phyloP scores from a whole-genome alignment of 35 echinoderm and acorn worm species.

The Chiridota heheva region DNA sequence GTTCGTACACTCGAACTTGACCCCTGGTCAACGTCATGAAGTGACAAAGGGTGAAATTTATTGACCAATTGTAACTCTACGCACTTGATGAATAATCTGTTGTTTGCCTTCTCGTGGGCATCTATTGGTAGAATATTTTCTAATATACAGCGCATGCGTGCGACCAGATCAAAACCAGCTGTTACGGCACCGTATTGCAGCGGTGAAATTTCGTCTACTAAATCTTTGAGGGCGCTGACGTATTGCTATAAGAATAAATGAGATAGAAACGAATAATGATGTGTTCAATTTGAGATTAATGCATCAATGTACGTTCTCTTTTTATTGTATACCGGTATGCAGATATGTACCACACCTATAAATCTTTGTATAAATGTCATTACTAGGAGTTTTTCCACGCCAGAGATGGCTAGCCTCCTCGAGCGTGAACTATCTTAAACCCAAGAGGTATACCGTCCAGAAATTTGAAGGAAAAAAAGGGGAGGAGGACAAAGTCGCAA shows the following conservation, averaged over 20 bases:
- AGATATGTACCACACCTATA: too few relatives aligned
- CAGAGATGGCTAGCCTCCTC: too few relatives aligned
- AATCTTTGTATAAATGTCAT: too few relatives aligned
- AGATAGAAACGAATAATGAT: too few relatives aligned
- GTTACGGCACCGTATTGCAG: slow-evolving; percentile 71
- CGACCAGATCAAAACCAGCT: slow-evolving; percentile 65
- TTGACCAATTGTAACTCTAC: slow-evolving; percentile 53
- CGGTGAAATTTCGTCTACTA: slow-evolving; percentile 74
- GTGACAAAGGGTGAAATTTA: slow-evolving; percentile 56
- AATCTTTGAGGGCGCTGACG: slow-evolving; percentile 48
- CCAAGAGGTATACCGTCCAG: too few relatives aligned
- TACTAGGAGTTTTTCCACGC: too few relatives aligned
- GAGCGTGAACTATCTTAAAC: too few relatives aligned
- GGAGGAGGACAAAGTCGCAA: too few relatives aligned
- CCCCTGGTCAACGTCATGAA: slow-evolving; percentile 85
- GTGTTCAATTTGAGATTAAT: too few relatives aligned
- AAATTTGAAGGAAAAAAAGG: too few relatives aligned
- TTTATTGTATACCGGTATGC: too few relatives aligned
- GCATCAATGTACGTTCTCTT: too few relatives aligned
- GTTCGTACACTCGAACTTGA: slow-evolving; percentile 76
- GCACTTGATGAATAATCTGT: slow-evolving; percentile 56
- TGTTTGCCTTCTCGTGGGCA: slow-evolving; percentile 60
- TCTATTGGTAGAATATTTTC: slow-evolving; percentile 41
- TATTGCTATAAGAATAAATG: slow-evolving; percentile 50
- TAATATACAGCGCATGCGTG: slow-evolving; percentile 46